Evolutionary conservation across 2,888 invertebrate species (phyloP), one percentile per base, ranked within the genome.

Genomic region (Epinotia bilunana): DNA sequence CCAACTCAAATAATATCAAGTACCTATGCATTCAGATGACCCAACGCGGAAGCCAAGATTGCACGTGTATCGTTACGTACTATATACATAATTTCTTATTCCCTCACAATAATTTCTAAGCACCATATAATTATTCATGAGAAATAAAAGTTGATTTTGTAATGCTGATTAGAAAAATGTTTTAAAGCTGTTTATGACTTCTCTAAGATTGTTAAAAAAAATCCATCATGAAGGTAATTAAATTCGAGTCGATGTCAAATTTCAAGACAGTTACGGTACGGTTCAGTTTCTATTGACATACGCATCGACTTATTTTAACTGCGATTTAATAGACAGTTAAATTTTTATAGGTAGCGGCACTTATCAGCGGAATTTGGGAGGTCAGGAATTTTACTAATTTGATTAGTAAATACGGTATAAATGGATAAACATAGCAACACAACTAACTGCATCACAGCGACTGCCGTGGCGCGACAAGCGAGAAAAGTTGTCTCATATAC

Each of bases 201-300:
- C 33, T 55, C 28, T 33, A 55, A 33, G 33, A 16, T 53, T 61
- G 9, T 11, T 18, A 62, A 43, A 43, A 43, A 60, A 23, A 61
- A 9, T 53, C 49, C 23, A 53, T 28, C 20, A 16, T 23, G 7
- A 3, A 20, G 57, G 11, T 12, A 20, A 46, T 33, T 67, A 20
- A 18, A 68, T 57, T n/a, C 43, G 13, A 16, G 13, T 57, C 13
- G 13, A 57, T 57, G 67, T 13, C 67, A 67, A 57, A 53, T 18
- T 55, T 67, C 33, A 49, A 28, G n/a, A 43, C 9, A 6, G 33
- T 33, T 33, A 28, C 60, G 28, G 28, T 60, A 60, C 60, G 28
- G n/a, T 39, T 33, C n/a, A 18, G 33, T 57, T 67, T 67, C 18
- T 55, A 39, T 65, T 20, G 55, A 67, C 67, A 65, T 18, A 18